A percentile compares a stretch with the other conserved stretches of the same genome.
Evolutionary conservation across 2,888 invertebrate species (phyloP).

Genomic region (Rambutsinella grinnellia): DNA sequence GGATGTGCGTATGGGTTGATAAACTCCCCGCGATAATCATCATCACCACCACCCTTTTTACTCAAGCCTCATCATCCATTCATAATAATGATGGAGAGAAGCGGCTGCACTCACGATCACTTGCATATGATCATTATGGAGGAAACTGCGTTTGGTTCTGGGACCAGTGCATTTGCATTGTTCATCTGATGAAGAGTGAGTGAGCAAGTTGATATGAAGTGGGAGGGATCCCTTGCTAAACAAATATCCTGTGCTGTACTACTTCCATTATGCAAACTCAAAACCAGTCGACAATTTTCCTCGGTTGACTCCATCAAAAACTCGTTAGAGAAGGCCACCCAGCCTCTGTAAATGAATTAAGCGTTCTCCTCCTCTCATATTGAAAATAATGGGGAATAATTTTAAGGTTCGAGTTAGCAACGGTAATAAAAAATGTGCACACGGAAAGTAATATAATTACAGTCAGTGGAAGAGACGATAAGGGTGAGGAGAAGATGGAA

Average conservation of each 20-base stretch:
- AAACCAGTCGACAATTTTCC: constrained; percentile 24
- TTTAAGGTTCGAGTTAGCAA: not conserved
- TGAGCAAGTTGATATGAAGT: not conserved
- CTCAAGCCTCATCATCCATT: not conserved
- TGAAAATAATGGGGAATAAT: not conserved
- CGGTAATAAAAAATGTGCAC: not conserved
- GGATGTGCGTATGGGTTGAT: not conserved
- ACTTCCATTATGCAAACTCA: not conserved
- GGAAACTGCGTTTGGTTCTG: not conserved
- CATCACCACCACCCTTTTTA: not conserved
- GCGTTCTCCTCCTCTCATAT: constrained; percentile 4
- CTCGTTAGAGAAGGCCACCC: constrained; percentile 37
- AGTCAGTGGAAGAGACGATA: not conserved
- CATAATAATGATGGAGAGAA: not conserved
- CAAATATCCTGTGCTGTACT: constrained; percentile 11
- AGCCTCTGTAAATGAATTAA: constrained; percentile 2
- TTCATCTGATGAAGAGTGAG: not conserved
- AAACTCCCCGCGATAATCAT: not conserved
- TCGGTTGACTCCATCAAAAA: constrained; percentile 33
- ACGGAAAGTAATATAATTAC: not conserved
- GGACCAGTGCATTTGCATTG: not conserved
- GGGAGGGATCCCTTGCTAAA: constrained; percentile 20
- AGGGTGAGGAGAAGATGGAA: not conserved
- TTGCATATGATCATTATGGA: constrained; percentile 11
- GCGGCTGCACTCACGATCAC: not conserved